These are phyloP conservation scores for Hesperia comma DNA, from an alignment of 2,888 invertebrate genomes.

Conservation along the genomic window DNA sequence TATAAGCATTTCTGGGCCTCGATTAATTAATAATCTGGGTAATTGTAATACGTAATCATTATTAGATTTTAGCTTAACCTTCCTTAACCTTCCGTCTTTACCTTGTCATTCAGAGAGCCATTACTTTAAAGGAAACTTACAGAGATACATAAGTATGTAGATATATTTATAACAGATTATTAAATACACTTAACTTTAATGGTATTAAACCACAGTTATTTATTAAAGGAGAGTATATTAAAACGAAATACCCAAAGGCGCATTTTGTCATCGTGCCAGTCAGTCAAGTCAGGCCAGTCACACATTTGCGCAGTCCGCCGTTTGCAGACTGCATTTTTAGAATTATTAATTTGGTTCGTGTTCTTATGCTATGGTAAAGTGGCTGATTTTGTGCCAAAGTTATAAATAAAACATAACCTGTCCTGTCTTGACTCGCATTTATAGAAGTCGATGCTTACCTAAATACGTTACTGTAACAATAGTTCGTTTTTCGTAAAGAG, in stretches of 20 bases:
- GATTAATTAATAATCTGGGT: too few species aligned
- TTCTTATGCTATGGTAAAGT: constrained; percentile 77
- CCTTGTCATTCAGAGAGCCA: too few species aligned
- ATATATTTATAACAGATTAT: too few species aligned
- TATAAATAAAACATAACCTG: constrained; percentile 75
- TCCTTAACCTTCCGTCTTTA: too few species aligned
- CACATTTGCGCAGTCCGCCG: constrained; percentile 64
- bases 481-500: constrained; percentile 33
- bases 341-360: constrained; percentile 79
- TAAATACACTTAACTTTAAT: not conserved
- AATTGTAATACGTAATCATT: too few species aligned
- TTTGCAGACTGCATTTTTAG: constrained; percentile 76
- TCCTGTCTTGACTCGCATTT: constrained; percentile 60
- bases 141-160: too few species aligned
- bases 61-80: too few species aligned
- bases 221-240: constrained; percentile 34
- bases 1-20: too few species aligned
- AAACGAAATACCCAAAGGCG: constrained; percentile 50
- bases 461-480: constrained; percentile 64
- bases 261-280: constrained; percentile 60
- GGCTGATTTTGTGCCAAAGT: constrained; percentile 72
- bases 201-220: not conserved
- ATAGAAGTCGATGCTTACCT: constrained; percentile 58
- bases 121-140: too few species aligned
- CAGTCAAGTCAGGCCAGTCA: constrained; percentile 52